A percentile compares a stretch with the other conserved stretches of the same genome.
Conservation (phyloP, 2,888 invertebrate genomes). For the Lottia scabra region DNA sequence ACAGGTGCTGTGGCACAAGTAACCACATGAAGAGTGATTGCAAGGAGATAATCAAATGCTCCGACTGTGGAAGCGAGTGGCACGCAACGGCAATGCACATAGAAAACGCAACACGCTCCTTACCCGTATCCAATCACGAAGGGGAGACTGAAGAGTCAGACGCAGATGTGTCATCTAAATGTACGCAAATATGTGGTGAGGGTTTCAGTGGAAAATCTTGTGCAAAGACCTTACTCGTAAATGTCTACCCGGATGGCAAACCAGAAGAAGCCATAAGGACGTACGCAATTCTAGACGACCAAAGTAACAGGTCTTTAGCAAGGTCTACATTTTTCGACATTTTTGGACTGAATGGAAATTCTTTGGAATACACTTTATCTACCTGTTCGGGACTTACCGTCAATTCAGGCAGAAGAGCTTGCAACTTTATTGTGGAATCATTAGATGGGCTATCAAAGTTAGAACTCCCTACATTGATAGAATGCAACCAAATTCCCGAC, state of each 20-base stretch:
- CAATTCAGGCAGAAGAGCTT: constrained; percentile 16
- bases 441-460: constrained; percentile 19
- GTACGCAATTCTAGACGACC: constrained; percentile 28
- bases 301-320: constrained; percentile 26
- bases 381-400: constrained; percentile 23
- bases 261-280: constrained; percentile 13
- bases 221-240: constrained; percentile 16
- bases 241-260: constrained; percentile 11
- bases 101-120: not conserved
- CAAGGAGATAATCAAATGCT: constrained; percentile 19
- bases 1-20: constrained; percentile 22
- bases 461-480: constrained; percentile 27
- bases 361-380: constrained; percentile 18
- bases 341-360: constrained; percentile 11
- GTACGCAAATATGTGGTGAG: constrained; percentile 16
- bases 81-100: constrained; percentile 27
- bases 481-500: constrained; percentile 32
- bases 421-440: constrained; percentile 19
- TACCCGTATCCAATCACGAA: constrained; percentile 5
- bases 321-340: constrained; percentile 23
- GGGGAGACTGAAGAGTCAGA: not conserved
- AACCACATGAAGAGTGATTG: constrained; percentile 23
- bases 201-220: constrained; percentile 19
- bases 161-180: constrained; percentile 3
- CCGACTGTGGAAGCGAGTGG: constrained; percentile 22